Base-by-base conservation (phyloP, 2,113 vertebrate species). In the Speoplatyrhinus poulsoni region DNA sequence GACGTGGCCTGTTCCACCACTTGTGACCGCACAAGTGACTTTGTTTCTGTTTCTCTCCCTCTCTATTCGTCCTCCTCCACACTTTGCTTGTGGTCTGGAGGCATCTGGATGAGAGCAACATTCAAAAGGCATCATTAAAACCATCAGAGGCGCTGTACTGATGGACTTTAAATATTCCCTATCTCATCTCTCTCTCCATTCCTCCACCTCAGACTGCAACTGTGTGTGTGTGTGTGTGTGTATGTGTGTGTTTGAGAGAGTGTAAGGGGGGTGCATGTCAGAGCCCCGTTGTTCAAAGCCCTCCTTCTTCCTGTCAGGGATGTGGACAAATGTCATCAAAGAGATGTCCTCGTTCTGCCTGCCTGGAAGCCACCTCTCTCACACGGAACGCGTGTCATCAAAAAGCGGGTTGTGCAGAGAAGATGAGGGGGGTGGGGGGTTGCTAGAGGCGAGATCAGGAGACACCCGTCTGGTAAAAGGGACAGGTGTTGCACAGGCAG, bases 101-200 rank as follows among this genome's bases (percentile, higher is more conserved):
- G 70, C 41, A 33, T 74, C 69, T 78, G 62, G 55, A 78, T 67
- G 46, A 74, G 71, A 67, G 68, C 55, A 57, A 84, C 85, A 88
- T 90, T 90, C 87, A 88, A 87, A 90, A 83, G 72, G 68, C 76
- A 75, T 90, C 88, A 87, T 90, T 87, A 90, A 87, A 90, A 82
- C 74, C 68, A 80, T 84, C 68, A 82, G 47, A 87, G 52, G 76
- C 68, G 77, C 75, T 47, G 48, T 52, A 50, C 72, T 69, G 26
- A 26, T 0, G 47, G 11, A 53, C 13, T 13, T 36, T 46, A 60
- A 9, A 13, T 63, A 19, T 56, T 61, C 33, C 57, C 68, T 67
- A 26, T 32, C 63, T 71, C 62, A 64, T 60, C 52, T 72, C 62
- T 57, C 17, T 72, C 36, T 1, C 49, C 6, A 52, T 0, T 10